Evolutionary conservation across 2,113 vertebrate species (phyloP).

Genomic region (Brachionichthys hirsutus): DNA sequence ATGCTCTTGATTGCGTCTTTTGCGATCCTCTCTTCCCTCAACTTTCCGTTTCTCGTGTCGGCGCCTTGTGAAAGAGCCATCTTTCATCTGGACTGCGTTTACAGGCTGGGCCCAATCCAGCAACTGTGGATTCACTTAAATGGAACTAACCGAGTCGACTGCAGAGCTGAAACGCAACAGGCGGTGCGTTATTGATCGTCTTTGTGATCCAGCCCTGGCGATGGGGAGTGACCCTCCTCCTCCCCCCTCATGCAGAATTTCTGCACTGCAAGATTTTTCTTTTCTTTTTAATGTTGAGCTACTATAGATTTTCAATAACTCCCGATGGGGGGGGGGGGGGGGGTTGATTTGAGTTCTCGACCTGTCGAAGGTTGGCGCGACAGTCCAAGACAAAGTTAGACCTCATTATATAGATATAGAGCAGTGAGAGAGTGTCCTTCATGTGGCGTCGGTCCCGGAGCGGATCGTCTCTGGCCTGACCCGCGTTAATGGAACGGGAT

Average conservation of each 20-base stretch:
- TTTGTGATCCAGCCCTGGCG: constrained; percentile 53
- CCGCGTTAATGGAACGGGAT: constrained; percentile 7
- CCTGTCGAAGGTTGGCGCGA: constrained; percentile 34
- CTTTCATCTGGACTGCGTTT: constrained; percentile 34
- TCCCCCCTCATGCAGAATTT: constrained; percentile 41
- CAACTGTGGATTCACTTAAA: constrained; percentile 33
- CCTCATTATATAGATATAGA: constrained; percentile 63
- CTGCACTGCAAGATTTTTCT: constrained; percentile 10
- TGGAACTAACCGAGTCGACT: constrained; percentile 34
- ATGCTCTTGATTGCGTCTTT: too few relatives aligned
- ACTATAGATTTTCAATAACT: constrained; percentile 29
- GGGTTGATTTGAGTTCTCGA: constrained; percentile 8
- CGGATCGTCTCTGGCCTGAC: constrained; percentile 15
- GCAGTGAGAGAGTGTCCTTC: constrained; percentile 66
- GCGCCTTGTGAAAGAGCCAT: constrained; percentile 14
- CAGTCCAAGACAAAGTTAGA: constrained; percentile 14
- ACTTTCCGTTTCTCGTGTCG: constrained; percentile 16
- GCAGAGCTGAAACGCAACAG: constrained; percentile 52
- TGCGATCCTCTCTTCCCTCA: neutral
- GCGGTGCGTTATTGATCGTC: constrained; percentile 62
- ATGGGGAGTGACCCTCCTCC: constrained; percentile 6
- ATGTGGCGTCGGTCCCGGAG: constrained; percentile 59
- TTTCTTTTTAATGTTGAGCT: constrained; percentile 19
- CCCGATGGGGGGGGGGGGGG: neutral
- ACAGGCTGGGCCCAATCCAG: constrained; percentile 27